These are phyloP conservation scores for Apodemus agrarius DNA, from an alignment of 2,797 vertebrate species.

Conservation along the genomic window DNA sequence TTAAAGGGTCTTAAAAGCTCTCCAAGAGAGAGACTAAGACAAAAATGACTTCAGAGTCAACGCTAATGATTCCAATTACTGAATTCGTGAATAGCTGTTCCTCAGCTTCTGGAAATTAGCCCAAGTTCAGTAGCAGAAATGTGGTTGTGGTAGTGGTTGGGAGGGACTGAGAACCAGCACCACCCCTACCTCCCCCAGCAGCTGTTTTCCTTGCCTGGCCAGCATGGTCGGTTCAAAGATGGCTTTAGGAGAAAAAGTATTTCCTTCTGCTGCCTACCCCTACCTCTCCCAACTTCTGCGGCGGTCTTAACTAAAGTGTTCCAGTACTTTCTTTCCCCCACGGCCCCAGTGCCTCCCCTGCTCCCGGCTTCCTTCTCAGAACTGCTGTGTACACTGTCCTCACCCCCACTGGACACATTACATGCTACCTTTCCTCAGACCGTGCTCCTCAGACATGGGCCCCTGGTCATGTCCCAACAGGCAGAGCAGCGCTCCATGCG, in stretches of 20 bases:
- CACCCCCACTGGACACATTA: background rate
- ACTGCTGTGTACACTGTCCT: background rate
- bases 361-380: background rate
- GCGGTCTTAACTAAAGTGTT: background rate
- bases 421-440: background rate
- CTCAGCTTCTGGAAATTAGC: slow-evolving; percentile 76
- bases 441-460: background rate
- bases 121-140: slow-evolving; percentile 72
- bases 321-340: background rate
- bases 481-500: background rate
- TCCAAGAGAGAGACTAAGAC: slow-evolving; percentile 74
- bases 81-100: slow-evolving; percentile 80
- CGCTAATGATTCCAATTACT: slow-evolving; percentile 80
- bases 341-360: background rate
- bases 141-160: background rate
- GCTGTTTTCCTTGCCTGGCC: background rate
- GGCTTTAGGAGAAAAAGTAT: no score
- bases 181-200: background rate
- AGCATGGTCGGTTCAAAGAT: background rate
- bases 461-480: background rate
- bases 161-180: background rate
- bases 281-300: no score
- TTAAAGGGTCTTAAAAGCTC: slow-evolving; percentile 81
- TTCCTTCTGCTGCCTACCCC: background rate
- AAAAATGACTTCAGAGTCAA: slow-evolving; percentile 81